Conservation (phyloP, 1,140 invertebrate species). For the Drosophila fuyamai region DNA sequence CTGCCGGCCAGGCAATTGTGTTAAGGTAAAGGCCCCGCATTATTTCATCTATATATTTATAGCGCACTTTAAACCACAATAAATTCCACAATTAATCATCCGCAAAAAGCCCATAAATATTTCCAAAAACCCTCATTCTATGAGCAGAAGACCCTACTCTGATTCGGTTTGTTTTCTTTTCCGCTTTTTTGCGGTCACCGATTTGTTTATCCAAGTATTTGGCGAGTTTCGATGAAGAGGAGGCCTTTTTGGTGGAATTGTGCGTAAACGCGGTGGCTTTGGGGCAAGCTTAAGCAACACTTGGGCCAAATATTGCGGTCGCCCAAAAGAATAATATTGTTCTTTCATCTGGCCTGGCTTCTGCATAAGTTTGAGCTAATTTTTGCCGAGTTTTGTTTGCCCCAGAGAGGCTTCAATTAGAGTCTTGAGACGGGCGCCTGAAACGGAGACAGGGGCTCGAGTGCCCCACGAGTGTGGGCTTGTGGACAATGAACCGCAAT, state of each 20-base stretch:
- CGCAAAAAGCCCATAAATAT: slow-evolving; percentile 23
- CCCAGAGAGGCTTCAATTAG: slow-evolving; percentile 44
- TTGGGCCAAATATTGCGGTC: slow-evolving; percentile 57
- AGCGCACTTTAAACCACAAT: slow-evolving; percentile 23
- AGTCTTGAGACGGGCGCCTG: slow-evolving; percentile 39
- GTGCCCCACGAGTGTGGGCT: slow-evolving; percentile 49
- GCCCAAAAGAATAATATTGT: slow-evolving; percentile 55
- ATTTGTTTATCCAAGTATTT: slow-evolving; percentile 56
- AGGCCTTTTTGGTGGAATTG: slow-evolving; percentile 19
- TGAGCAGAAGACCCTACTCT: slow-evolving; percentile 23
- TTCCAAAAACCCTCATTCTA: slow-evolving; percentile 12
- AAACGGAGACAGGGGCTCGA: slow-evolving; percentile 39
- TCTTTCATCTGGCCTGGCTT: slow-evolving; percentile 43
- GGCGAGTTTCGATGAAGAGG: slow-evolving; percentile 39
- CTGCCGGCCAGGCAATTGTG: slow-evolving; percentile 32
- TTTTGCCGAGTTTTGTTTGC: slow-evolving; percentile 38
- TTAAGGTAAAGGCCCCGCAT: slow-evolving; percentile 51
- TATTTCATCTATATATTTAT: slow-evolving; percentile 40
- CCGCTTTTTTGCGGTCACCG: slow-evolving; percentile 25
- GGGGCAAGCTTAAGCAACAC: slow-evolving; percentile 50
- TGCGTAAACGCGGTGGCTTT: slow-evolving; percentile 60
- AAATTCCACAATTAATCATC: slow-evolving; percentile 47
- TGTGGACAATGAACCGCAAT: slow-evolving; percentile 61
- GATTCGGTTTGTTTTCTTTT: slow-evolving; percentile 41
- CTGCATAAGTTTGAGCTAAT: slow-evolving; percentile 58